Conservation (phyloP, 2,797 vertebrate species). For the Columba guinea region DNA sequence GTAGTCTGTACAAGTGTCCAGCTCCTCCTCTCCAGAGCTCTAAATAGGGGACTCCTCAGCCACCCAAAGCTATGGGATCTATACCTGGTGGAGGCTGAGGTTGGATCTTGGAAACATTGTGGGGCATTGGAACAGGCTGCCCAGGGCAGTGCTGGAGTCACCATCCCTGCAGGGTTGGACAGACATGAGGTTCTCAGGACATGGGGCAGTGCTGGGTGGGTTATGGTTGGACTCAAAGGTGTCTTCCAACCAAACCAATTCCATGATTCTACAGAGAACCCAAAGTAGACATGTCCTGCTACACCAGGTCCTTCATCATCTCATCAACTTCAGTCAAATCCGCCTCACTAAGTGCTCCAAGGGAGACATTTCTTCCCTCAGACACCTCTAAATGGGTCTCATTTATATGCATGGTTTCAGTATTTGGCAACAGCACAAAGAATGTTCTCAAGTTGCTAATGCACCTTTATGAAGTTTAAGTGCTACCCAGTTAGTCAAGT, state of each 20-base stretch:
- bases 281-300: not conserved
- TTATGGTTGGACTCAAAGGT: no score
- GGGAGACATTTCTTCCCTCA: not conserved
- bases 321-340: not conserved
- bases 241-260: no score
- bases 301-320: not conserved
- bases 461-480: not conserved
- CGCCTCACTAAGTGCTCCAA: no score
- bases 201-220: no score
- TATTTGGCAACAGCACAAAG: not conserved
- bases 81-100: no score
- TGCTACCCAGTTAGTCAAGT: not conserved
- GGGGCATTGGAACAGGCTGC: no score
- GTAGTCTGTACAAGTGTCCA: fast-evolving
- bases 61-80: no score
- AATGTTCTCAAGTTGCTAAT: not conserved
- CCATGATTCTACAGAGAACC: not conserved
- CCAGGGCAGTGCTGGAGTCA: no score
- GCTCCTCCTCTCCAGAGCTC: not conserved
- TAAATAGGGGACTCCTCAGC: fast-evolving
- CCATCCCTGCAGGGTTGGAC: no score
- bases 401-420: not conserved
- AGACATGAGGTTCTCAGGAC: no score
- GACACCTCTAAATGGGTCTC: not conserved
- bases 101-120: no score